Percentiles rank a stretch among this genome's conserved stretches.
Evolutionary conservation across 37 sponge, comb jelly and placozoan genomes (phyloP).

Genomic region (Aplysina aerophoba): DNA sequence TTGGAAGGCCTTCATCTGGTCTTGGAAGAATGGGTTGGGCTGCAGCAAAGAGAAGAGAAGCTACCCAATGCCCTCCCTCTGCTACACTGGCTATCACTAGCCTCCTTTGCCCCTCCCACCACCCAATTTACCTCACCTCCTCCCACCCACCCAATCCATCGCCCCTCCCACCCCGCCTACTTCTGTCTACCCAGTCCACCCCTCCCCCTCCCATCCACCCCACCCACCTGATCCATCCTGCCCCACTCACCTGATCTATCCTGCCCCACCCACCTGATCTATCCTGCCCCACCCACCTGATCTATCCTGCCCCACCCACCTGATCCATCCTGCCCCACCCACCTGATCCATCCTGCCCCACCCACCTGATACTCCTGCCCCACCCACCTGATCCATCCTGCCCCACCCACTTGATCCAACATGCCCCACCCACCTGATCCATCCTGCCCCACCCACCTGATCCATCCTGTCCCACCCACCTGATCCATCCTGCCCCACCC

Average conservation of each 20-base stretch:
- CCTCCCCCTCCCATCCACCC: constrained; percentile 65
- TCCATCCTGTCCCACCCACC: too few relatives aligned
- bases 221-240: not conserved
- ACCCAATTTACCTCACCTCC: not conserved
- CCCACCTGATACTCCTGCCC: not conserved
- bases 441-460: constrained; percentile 56
- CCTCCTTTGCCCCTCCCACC: too few relatives aligned
- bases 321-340: constrained; percentile 68
- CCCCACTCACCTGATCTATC: not conserved
- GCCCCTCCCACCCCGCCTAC: not conserved
- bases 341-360: too few relatives aligned
- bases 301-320: constrained; percentile 62
- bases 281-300: not conserved
- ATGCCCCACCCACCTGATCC: constrained; percentile 35
- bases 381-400: not conserved
- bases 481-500: not conserved
- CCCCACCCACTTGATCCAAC: not conserved
- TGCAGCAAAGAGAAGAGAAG: constrained; percentile 36
- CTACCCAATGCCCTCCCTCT: too few relatives aligned
- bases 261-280: not conserved
- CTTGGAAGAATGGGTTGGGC: constrained; percentile 90
- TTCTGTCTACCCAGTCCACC: not conserved
- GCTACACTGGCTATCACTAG: too few relatives aligned
- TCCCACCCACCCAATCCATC: not conserved
- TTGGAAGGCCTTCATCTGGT: constrained; percentile 94